Evolutionary conservation across 2,113 vertebrate genomes (phyloP), one percentile per base, ranked within the genome.

Genomic region (Pterocles burchelli): DNA sequence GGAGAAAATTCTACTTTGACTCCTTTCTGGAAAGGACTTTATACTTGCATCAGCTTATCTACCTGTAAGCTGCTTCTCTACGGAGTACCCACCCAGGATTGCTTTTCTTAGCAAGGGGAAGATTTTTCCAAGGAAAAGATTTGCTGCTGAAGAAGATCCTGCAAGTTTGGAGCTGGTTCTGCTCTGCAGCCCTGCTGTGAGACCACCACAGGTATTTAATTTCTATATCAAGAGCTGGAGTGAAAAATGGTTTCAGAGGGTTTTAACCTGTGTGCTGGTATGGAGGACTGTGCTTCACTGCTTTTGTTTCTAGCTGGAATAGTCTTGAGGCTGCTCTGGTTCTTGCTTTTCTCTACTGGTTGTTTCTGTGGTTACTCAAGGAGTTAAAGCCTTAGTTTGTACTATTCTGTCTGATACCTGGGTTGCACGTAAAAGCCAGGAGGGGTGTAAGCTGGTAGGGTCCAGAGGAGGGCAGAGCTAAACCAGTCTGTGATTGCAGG

Each of bases 41-140:
- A 0, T 34, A 11, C 72, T 41, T 72, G 1, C 5, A 2, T 43
- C 9, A 4, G 6, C 18, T 41, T 29, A 25, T 33, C 45, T 24
- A 15, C 6, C 34, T 57, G 8, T 7, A 15, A 58, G 21, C 5
- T 66, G 17, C 20, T 49, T 41, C 25, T 71, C 10, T 65, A 3
- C 51, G 26, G 31, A 65, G 38, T 46, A 34, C 19, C 17, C 45
- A 29, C 4, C 9, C 1, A 6, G 22, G 7, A 6, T 1, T 74
- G 26, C 7, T 5, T 28, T 33, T 33, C 52, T 45, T 22, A 45
- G 17, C 1, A 33, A 58, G 34, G 9, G 3, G 13, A 26, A 45
- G 26, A 33, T 17, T 22, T 51, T 26, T 81, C 11, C 36, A 31
- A 26, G 61, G 9, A 66, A 52, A 24, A 33, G 2, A 2, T 19